Conservation (phyloP, 1,140 invertebrate genomes). For the Drosophila biarmipes region DNA sequence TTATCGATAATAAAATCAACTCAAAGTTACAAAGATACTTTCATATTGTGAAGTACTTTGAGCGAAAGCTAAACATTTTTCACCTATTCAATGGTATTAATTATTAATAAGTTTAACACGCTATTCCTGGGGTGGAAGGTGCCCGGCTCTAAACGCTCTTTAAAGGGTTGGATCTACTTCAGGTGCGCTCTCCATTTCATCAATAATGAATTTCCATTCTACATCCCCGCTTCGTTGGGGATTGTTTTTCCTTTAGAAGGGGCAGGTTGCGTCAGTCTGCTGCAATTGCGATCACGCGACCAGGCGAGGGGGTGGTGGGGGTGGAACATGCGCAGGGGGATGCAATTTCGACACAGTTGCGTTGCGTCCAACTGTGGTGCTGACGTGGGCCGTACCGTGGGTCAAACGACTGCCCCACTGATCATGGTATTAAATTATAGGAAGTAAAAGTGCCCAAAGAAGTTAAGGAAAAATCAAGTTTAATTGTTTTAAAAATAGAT, state of each 20-base stretch:
- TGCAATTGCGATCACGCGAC: conserved; percentile 51
- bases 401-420: not conserved
- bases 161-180: not conserved
- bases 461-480: not conserved
- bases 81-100: too few species aligned
- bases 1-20: too few species aligned
- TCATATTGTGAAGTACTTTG: too few species aligned
- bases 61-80: too few species aligned
- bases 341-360: conserved; percentile 73
- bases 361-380: conserved; percentile 57
- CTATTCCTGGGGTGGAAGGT: too few species aligned
- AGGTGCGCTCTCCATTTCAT: conserved; percentile 11
- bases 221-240: conserved; percentile 15
- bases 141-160: not conserved
- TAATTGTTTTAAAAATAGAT: too few species aligned
- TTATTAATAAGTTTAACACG: too few species aligned
- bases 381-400: conserved; percentile 29
- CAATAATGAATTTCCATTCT: conserved; percentile 14
- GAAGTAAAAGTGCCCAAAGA: not conserved
- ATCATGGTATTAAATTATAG: not conserved
- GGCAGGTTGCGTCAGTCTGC: conserved; percentile 62
- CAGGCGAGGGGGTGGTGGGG: conserved; percentile 3
- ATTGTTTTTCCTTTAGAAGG: conserved; percentile 31
- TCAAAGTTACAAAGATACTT: too few species aligned
- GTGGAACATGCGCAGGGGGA: conserved; percentile 9